Evolutionary conservation across 2,888 invertebrate genomes (phyloP), one percentile per base, ranked within the genome.

Genomic region (Trachelus tabidus): DNA sequence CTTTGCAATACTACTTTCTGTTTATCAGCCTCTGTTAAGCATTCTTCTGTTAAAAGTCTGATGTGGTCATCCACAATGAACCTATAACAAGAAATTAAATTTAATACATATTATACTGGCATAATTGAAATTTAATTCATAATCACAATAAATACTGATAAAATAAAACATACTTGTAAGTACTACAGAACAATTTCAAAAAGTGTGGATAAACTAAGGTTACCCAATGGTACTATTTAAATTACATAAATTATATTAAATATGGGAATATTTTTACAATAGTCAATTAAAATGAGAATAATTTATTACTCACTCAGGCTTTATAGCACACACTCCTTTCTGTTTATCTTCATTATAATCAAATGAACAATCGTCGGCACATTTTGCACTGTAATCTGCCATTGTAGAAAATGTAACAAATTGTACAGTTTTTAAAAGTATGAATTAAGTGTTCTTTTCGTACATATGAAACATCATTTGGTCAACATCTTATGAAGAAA

Each of bases 281-380:
- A 56, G 2, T 23, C 56, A 23, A 15, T 56, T 56, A 56, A 23
- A 71, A 71, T 71, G 30, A 12, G 73, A 68, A 73, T 74, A 77
- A 69, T 76, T 30, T 34, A 77, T 75, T 68, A 87, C 91, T 89
- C 90, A 93, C 93, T 93, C 92, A 56, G 91, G 84, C 87, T 93
- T 93, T 68, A 93, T 92, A 82, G 89, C 86, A 81, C 93, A 93
- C 73, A 92, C 87, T 77, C 93, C 93, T 75, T 86, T 88, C 30
- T 84, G 83, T 79, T 87, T 90, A 79, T 90, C 89, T 68, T 89
- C 88, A 73, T 37, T 81, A 34, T 91, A 80, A 81, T 87, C 85
- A 69, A 84, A 82, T 2, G 85, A 83, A 82, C 82, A 86, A 34
- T 84, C 83, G 6, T 82, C 83, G 11, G 40, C 82, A 80, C 83